These are phyloP conservation scores for Sternotherus odoratus DNA, from an alignment of 2,797 vertebrate species.

Conservation along the genomic window DNA sequence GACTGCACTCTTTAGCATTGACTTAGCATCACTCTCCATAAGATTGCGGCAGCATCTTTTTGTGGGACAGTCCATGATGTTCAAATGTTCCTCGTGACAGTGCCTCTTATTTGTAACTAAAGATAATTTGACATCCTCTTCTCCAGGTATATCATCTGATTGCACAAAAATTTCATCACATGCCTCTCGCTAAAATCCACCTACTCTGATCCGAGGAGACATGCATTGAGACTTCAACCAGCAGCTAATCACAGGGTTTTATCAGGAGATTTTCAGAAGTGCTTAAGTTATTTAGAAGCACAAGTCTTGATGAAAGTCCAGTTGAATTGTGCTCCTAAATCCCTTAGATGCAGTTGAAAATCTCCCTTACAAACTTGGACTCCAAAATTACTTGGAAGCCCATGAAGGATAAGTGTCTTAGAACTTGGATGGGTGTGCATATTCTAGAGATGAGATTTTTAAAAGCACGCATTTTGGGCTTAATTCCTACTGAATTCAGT, in stretches of 20 bases:
- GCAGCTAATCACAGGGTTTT: constrained; percentile 61
- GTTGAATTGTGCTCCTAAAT: constrained; percentile 74
- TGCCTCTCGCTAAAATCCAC: constrained; percentile 53
- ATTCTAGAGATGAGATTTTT: constrained; percentile 64
- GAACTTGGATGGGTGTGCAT: constrained; percentile 66
- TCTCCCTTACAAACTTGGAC: constrained; percentile 6
- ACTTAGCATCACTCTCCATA: neutral
- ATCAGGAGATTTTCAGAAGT: constrained; percentile 70
- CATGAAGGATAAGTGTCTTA: constrained; percentile 65
- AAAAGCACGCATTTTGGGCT: constrained; percentile 46
- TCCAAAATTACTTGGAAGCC: constrained; percentile 68
- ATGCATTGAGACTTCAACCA: constrained; percentile 70
- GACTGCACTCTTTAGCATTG: neutral
- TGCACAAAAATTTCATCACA: constrained; percentile 46
- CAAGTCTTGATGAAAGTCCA: constrained; percentile 67
- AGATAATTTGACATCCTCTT: constrained; percentile 68
- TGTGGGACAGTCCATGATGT: neutral
- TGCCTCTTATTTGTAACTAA: constrained; percentile 68
- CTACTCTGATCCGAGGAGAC: constrained; percentile 69
- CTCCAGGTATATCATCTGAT: constrained; percentile 37
- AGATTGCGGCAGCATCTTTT: rapidly evolving
- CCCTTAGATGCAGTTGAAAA: constrained; percentile 70
- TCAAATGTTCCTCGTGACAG: constrained; percentile 46
- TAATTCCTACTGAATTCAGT: constrained; percentile 67
- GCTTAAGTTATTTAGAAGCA: constrained; percentile 74